A percentile compares a stretch with the other conserved stretches of the same genome.
Evolutionary conservation across 2,888 invertebrate species (phyloP).

Genomic region (Hetaerina titia): DNA sequence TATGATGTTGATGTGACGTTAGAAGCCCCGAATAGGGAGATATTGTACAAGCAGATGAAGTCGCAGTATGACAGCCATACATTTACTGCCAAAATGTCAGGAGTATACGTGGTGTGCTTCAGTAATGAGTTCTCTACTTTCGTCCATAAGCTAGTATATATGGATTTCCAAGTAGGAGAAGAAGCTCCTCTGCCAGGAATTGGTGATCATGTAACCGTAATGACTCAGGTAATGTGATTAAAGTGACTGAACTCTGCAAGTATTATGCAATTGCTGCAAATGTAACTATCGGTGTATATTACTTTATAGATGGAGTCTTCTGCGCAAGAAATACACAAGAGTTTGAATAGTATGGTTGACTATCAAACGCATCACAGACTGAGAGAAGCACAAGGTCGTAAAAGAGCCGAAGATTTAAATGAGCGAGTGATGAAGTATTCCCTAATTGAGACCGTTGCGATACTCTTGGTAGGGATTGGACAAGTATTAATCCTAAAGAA

Average conservation of each 20-base stretch:
- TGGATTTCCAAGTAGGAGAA: constrained; percentile 98
- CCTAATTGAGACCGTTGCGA: constrained; percentile 89
- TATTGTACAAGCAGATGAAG: constrained; percentile 94
- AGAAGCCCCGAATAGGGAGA: constrained; percentile 91
- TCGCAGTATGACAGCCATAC: constrained; percentile 97
- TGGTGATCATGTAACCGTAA: constrained; percentile 93
- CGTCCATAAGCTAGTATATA: constrained; percentile 98
- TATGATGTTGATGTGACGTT: constrained; percentile 98
- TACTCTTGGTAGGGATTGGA: constrained; percentile 91
- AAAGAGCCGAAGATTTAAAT: constrained; percentile 97
- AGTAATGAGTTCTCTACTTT: constrained; percentile 99
- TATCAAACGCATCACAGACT: constrained; percentile 98
- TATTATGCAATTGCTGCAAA: too few relatives aligned
- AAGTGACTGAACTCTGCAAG: not conserved
- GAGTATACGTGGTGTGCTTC: constrained; percentile 94
- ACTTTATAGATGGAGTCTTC: constrained; percentile 92
- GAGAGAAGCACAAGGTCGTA: constrained; percentile 95
- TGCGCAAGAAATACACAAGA: constrained; percentile 93
- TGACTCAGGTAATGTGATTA: constrained; percentile 88
- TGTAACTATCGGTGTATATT: constrained; percentile 42
- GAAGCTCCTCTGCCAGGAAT: constrained; percentile 91
- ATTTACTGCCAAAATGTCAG: constrained; percentile 86
- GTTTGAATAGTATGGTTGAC: constrained; percentile 92
- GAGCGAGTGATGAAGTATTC: constrained; percentile 97
- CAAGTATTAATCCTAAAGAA: constrained; percentile 95